phyloP scores from a whole-genome alignment of 2,113 vertebrate genomes.

The Halichoerus grypus region DNA sequence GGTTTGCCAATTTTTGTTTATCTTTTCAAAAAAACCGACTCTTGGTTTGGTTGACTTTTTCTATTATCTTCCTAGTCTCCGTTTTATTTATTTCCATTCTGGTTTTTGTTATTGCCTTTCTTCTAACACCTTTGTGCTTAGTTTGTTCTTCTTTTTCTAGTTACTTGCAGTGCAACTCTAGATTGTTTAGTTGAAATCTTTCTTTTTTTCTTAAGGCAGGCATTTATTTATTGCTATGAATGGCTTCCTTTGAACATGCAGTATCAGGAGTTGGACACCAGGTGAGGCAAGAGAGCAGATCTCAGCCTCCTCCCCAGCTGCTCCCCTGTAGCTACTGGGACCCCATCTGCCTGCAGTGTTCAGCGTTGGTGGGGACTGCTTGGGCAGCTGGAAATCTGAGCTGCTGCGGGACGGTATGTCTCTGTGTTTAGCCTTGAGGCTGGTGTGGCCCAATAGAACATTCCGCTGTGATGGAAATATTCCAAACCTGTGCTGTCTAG shows the following conservation, averaged over 20 bases:
- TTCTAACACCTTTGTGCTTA: background rate
- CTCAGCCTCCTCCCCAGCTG: accelerated
- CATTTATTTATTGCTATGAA: background rate
- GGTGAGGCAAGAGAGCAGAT: background rate
- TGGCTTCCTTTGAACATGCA: background rate
- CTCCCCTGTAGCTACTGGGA: background rate
- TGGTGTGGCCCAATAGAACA: background rate
- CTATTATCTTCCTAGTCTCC: background rate
- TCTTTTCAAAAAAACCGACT: background rate
- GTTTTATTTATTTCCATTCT: background rate
- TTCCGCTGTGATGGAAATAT: background rate
- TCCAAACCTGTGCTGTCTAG: background rate
- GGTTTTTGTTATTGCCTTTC: background rate
- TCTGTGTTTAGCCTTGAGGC: background rate
- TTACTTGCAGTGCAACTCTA: background rate
- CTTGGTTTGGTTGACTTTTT: background rate
- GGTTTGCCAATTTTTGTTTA: background rate
- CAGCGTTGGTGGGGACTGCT: background rate
- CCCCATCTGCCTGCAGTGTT: background rate
- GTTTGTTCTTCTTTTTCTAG: background rate
- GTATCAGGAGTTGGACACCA: background rate
- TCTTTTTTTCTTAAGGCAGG: background rate
- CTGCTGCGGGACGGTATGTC: background rate
- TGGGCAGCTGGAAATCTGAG: background rate
- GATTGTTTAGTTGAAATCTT: background rate